These are phyloP conservation scores for Apamea crenata DNA, from an alignment of 2,888 invertebrate genomes.

Conservation along the genomic window DNA sequence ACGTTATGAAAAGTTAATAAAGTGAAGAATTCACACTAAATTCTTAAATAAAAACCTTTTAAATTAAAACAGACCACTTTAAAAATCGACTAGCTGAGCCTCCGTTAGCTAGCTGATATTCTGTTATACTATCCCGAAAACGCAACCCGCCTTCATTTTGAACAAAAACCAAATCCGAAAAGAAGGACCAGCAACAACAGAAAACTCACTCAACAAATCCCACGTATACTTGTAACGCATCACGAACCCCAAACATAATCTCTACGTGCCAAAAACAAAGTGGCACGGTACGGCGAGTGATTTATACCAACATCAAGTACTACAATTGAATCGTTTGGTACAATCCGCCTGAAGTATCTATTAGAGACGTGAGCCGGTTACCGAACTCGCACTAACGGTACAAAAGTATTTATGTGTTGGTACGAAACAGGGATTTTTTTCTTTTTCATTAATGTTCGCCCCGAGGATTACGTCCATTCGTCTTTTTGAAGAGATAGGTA, in stretches of 20 bases:
- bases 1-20: background rate
- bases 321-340: constrained; percentile 82
- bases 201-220: constrained; percentile 42
- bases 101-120: background rate
- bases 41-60: background rate
- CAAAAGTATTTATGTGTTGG: constrained; percentile 72
- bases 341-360: constrained; percentile 83
- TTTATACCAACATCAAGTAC: constrained; percentile 81
- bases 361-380: constrained; percentile 80
- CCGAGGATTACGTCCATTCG: constrained; percentile 67
- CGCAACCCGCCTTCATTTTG: background rate
- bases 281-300: constrained; percentile 72
- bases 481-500: constrained; percentile 51
- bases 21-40: background rate
- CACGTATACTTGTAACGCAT: constrained; percentile 59
- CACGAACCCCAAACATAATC: constrained; percentile 68
- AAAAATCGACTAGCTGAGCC: background rate
- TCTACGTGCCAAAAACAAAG: constrained; percentile 74
- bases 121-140: background rate
- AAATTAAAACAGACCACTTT: background rate
- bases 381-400: constrained; percentile 63
- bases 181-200: constrained; percentile 18
- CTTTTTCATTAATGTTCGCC: constrained; percentile 70
- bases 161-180: constrained; percentile 7
- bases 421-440: constrained; percentile 41